Base-by-base conservation (phyloP, 1,140 invertebrate species). In the Mya arenaria region DNA sequence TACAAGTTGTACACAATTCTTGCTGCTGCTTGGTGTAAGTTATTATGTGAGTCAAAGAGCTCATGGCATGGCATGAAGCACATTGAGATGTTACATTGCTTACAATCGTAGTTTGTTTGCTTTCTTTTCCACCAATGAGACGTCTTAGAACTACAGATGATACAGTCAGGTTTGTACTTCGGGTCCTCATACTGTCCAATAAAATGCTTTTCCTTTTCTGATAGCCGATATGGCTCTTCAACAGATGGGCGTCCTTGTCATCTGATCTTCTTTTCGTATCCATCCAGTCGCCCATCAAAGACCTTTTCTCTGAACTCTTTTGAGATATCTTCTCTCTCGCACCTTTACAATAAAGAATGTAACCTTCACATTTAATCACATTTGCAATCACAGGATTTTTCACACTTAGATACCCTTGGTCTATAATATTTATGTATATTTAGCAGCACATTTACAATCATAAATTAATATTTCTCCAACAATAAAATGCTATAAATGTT, bases 101-200 rank as follows among this genome's bases (percentile, higher is more conserved):
- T 68, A 39, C 39, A 63, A 19, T 32, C 36, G 25, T 28, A 63
- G 25, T 32, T 32, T 34, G 60, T 63, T 28, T 63, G 30, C 39
- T 44, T 68, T 28, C 65, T 68, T 68, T 68, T 68, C 65, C 65
- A 68, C 3, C 65, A 34, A 68, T 34, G 65, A 4, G 39, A n/a
- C 5, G 65, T 44, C 23, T 39, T 68, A 4, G 65, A 68, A 68
- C 65, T 68, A 25, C 65, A 68, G 13, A 68, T 39, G 19, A 41
- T 39, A 68, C 65, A 68, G 23, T 68, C 60, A 6, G 60, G 60
- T n/a, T 41, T 68, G 23, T 39, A 68, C 25, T 68, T 68, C 4
- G 5, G 32, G 39, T 68, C 39, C 23, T 68, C 65, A 41, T 8
- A 68, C 39, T 68, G 34, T 41, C 65, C 65, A 6, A 63, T 34